Base-by-base conservation (phyloP, 2,797 vertebrate species). In the Myotis findleyi region DNA sequence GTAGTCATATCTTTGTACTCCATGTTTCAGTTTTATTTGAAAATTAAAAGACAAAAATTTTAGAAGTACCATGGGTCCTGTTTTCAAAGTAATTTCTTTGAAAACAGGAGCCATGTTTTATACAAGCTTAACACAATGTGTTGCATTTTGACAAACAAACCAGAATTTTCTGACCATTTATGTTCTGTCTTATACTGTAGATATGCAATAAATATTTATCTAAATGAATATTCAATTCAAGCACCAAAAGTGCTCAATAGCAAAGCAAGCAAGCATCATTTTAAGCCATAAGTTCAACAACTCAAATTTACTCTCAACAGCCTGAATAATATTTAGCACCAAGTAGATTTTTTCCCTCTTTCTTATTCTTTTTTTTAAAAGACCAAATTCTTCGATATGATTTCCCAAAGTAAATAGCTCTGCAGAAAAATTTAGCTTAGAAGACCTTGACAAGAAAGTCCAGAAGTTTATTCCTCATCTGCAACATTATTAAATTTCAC, bases 151-250 rank as follows among this genome's bases (percentile, higher is more conserved):
- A 85, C 7, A 69, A 64, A 41, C 9, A 53, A 36, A 80, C 11
- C 84, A 72, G 53, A n/a, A 82, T 77, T 91, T 47, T 21, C 53
- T 53, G 17, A 57, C 10, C 17, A 47, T 30, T 81, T 12, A 38
- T 53, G 79, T 17, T 86, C 33, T 68, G 21, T 11, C 59, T 83
- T 33, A 36, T 18, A 53, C 7, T 10, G 6, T n/a, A 49, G 36
- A 23, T n/a, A 95, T 6, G 4, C 51, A 89, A 9, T 62, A 75
- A 91, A 14, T 73, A 83, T n/a, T 91, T 33, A 64, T 49, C 53
- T 69, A 89, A 51, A 53, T 62, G 38, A 85, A 86, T 86, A 66
- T 53, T 79, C 20, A 79, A 64, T 38, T 69, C n/a, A 91, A 89
- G 41, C 30, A 89, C 3, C 7, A 5, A 59, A 64, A 62, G 27